Base-by-base conservation (phyloP, 2,888 invertebrate genomes). In the Eupithecia tripunctaria region DNA sequence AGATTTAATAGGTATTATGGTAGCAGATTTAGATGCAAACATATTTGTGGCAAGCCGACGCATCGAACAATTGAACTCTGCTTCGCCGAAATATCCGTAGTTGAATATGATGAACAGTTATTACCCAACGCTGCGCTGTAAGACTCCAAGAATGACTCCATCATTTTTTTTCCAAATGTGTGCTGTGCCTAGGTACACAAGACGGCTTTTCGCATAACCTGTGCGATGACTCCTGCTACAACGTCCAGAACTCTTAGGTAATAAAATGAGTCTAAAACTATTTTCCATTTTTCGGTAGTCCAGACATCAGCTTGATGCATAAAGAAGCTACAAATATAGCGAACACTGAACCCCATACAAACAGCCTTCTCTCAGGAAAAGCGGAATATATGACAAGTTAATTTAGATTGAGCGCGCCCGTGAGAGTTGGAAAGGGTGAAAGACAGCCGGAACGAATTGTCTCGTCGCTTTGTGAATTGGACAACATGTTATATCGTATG, bases 361-460 rank as follows among this genome's bases (percentile, higher is more conserved):
- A 87, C 84, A 82, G 79, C 41, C 82, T 77, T 77, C 74, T 78
- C 82, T 69, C 81, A 80, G 85, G 88, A 90, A 91, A 90, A 88
- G 85, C 86, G 88, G 87, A 88, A 90, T 89, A 90, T 89, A 88
- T 90, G 92, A 92, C 91, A 89, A 86, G 88, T 89, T 90, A 89
- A 92, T 92, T 90, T 90, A 89, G 89, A 91, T 88, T 87, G 89
- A 91, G 86, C 83, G 83, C 80, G 82, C 78, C 80, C 83, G 88
- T 84, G 88, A 89, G 89, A 88, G 87, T 86, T 86, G 85, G 86
- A 85, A 87, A 86, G 85, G 84, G 88, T 86, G 87, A 90, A 86
- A 89, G 87, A 89, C 86, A 86, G 78, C 86, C 91, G 90, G 88
- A 91, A 90, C 91, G 82, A 85, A 92, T 89, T 82, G 84, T 85